phyloP scores from a whole-genome alignment of 2,888 invertebrate genomes.

The Ichneumon xanthorius region DNA sequence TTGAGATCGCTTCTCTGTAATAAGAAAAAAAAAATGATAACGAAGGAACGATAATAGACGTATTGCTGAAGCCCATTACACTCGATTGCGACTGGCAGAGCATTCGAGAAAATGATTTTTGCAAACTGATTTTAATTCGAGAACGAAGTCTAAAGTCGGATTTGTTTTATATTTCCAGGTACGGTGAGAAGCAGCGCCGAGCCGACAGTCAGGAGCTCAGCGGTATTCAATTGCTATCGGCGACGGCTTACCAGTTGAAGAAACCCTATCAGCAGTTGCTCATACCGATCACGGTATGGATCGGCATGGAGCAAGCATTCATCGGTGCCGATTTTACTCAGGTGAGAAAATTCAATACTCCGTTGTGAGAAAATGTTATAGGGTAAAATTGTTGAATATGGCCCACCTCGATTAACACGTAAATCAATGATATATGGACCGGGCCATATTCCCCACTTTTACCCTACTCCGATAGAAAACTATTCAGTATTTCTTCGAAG shows the following conservation, averaged over 20 bases:
- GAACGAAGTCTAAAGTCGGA: background rate
- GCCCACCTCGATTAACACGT: too few species aligned
- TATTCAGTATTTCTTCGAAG: background rate
- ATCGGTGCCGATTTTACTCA: constrained; percentile 96
- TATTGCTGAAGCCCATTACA: background rate
- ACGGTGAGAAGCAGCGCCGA: constrained; percentile 93
- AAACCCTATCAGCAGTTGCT: constrained; percentile 96
- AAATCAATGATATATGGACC: too few species aligned
- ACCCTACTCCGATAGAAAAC: too few species aligned
- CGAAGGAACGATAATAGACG: background rate
- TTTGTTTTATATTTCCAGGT: constrained; percentile 86
- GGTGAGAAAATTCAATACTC: constrained; percentile 84
- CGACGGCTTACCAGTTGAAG: constrained; percentile 95
- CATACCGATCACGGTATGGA: constrained; percentile 98
- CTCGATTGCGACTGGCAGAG: background rate
- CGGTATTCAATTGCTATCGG: constrained; percentile 93
- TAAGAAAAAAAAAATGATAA: background rate
- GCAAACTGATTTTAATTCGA: background rate
- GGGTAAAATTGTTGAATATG: too few species aligned
- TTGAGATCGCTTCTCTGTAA: background rate
- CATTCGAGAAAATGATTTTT: background rate
- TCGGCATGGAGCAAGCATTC: constrained; percentile 99
- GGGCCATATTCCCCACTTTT: too few species aligned
- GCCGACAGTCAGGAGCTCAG: constrained; percentile 91
- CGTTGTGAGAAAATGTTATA: too few species aligned